Base-by-base conservation (phyloP, 2,797 vertebrate species). In the Cyclopterus lumpus region DNA sequence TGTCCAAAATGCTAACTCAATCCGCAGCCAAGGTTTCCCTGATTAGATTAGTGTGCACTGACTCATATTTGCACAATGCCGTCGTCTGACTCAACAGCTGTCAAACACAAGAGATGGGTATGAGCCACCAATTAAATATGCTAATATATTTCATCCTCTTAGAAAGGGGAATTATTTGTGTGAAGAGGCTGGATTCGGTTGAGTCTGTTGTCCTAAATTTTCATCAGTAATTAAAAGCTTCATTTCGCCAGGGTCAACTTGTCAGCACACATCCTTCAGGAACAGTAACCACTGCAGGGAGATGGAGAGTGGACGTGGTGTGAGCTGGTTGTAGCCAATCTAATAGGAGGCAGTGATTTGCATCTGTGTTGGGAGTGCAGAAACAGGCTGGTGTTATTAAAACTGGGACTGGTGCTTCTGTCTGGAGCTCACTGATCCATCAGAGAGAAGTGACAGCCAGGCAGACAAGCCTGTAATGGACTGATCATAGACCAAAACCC, bases 61-160 rank as follows among this genome's bases (percentile, higher is more conserved):
- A 93, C 88, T 92, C 89, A 89, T 86, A 83, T 89, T 85, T 40
- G 30, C 74, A 88, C 91, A 92, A 92, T 85, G 63, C 71, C 46
- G 6, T 86, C 60, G 71, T 89, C 84, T 84, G 80, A 90, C 82
- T 88, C 88, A 90, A 93, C 93, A 93, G 91, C 92, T 93, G 92
- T 91, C 85, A 84, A 86, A 91, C 77, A 89, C 72, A 86, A 83
- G 70, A 82, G 78, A 82, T 51, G 80, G 51, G 71, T 81, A 70
- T 86, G 75, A 86, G 76, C 83, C 61, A 46, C 72, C 87, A 81
- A 91, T 93, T 88, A 91, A 90, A 91, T 80, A 93, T 91, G 90
- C 84, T 91, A 92, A 94, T 93, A 49, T 85, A 78, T 86, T 90
- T 87, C 79, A 91, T 89, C 87, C 87, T 91, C 87, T 93, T 86